A percentile compares a stretch with the other conserved stretches of the same genome.
phyloP scores from a whole-genome alignment of 2,113 vertebrate species.

The Entomyzon cyanotis region DNA sequence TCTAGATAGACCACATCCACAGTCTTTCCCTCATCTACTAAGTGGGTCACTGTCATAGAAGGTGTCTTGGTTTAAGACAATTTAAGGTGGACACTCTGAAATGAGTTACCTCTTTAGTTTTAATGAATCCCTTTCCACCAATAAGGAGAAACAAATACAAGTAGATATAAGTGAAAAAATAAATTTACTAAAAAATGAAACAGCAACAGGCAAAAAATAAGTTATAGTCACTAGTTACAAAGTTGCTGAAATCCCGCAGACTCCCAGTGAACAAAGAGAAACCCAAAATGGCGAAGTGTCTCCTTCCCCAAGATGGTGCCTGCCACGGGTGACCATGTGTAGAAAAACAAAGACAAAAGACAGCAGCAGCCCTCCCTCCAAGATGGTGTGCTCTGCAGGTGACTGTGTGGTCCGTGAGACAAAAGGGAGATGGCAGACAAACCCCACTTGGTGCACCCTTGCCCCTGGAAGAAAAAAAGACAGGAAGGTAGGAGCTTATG shows the following conservation, averaged over 20 bases:
- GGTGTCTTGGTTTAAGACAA: neutral
- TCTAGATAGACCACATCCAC: neutral
- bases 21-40: neutral
- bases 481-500: no score
- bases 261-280: neutral
- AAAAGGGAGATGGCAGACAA: neutral
- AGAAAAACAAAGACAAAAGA: neutral
- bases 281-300: neutral
- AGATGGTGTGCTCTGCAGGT: neutral
- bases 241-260: neutral
- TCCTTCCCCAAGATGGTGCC: neutral
- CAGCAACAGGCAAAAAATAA: neutral
- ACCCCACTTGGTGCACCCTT: fast-evolving
- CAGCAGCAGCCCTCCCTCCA: neutral
- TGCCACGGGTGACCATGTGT: neutral
- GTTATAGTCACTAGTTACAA: neutral
- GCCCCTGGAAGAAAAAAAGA: no score
- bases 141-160: neutral
- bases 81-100: neutral
- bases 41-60: neutral
- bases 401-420: neutral
- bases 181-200: neutral
- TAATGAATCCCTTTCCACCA: neutral
- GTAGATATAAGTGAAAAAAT: neutral
- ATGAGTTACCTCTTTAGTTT: neutral